Conservation (phyloP, 2,888 invertebrate genomes). For the Drosophila gaucha region DNA sequence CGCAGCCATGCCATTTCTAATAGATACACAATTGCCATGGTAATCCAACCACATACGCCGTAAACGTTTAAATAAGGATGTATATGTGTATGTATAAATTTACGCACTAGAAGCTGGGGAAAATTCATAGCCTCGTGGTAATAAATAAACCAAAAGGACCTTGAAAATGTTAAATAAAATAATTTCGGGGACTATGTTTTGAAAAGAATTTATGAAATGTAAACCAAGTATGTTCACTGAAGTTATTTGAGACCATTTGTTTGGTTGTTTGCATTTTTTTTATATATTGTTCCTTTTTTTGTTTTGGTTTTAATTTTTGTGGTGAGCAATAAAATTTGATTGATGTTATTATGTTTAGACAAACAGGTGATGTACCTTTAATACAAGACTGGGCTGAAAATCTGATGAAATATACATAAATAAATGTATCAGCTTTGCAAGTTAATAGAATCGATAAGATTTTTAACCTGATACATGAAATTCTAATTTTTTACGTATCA, state of each 20-base stretch:
- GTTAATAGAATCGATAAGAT: background rate
- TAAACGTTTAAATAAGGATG: background rate
- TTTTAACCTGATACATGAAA: no score
- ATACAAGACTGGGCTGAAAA: background rate
- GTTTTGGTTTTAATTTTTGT: slow-evolving; percentile 26
- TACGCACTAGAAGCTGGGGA: slow-evolving; percentile 11
- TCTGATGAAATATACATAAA: background rate
- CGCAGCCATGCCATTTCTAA: slow-evolving; percentile 1
- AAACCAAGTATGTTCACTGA: slow-evolving; percentile 34
- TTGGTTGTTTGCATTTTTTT: slow-evolving; percentile 22
- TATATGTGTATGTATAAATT: slow-evolving; percentile 2
- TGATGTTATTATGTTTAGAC: slow-evolving; percentile 7
- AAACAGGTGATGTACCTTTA: slow-evolving; percentile 2
- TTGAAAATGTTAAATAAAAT: slow-evolving; percentile 50
- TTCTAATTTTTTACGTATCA: no score
- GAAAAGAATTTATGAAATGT: slow-evolving; percentile 52
- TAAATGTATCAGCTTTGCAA: no score
- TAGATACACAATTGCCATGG: slow-evolving; percentile 3
- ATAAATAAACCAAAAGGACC: slow-evolving; percentile 53
- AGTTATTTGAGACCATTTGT: slow-evolving; percentile 35
- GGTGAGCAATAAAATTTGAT: slow-evolving; percentile 29
- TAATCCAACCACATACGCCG: background rate
- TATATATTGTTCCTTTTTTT: slow-evolving; percentile 14
- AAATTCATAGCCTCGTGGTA: slow-evolving; percentile 36
- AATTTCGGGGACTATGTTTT: slow-evolving; percentile 33